Evolutionary conservation across 2,888 invertebrate species (phyloP).

Genomic region (Petrolisthes cinctipes): DNA sequence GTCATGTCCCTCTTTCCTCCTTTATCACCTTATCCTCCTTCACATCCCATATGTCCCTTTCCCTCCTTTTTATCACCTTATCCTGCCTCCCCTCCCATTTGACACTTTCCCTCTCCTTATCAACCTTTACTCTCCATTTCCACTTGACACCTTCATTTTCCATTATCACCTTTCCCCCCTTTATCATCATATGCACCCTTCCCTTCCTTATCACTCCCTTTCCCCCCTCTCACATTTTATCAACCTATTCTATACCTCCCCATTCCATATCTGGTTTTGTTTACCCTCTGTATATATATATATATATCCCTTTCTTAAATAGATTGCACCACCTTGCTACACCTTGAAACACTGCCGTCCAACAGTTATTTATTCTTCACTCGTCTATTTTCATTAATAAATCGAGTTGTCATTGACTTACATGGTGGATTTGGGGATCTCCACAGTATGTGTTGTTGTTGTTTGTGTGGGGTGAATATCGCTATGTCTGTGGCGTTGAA

Average conservation of each 20-base stretch:
- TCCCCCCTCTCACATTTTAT: neutral
- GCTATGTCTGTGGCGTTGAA: too few relatives aligned
- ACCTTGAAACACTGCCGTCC: neutral
- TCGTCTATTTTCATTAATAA: neutral
- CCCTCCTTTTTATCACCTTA: neutral
- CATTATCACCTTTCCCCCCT: too few relatives aligned
- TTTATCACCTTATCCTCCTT: too few relatives aligned
- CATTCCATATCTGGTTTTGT: neutral
- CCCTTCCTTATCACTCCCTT: neutral
- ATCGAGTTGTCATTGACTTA: neutral
- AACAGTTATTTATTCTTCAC: neutral
- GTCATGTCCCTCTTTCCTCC: neutral
- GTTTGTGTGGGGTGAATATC: too few relatives aligned
- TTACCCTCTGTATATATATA: too few relatives aligned
- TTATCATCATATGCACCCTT: neutral
- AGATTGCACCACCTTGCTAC: too few relatives aligned
- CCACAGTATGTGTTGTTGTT: too few relatives aligned
- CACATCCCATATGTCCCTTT: neutral
- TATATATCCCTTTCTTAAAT: too few relatives aligned
- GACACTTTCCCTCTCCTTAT: neutral
- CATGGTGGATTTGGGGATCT: too few relatives aligned
- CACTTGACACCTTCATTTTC: neutral
- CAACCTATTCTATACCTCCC: neutral
- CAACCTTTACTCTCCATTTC: neutral
- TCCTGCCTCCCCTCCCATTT: neutral